These are phyloP conservation scores for Syritta pipiens DNA, from an alignment of 2,888 invertebrate genomes.

Conservation along the genomic window DNA sequence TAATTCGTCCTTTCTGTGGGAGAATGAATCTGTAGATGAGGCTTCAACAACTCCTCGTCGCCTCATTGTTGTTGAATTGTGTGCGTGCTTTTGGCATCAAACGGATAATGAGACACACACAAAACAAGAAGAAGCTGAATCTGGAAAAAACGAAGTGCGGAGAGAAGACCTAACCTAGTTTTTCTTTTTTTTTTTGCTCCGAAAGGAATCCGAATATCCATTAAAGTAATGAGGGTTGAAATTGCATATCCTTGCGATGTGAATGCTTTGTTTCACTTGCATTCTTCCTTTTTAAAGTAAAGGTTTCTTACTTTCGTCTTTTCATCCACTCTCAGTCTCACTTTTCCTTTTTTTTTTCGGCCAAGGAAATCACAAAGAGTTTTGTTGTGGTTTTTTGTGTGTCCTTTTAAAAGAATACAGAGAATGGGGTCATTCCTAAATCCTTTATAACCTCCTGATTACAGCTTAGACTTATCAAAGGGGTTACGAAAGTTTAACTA, in stretches of 20 bases:
- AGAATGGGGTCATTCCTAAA: neutral
- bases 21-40: neutral
- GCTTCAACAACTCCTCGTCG: neutral
- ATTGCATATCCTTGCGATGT: conserved; percentile 46
- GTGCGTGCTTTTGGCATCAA: conserved; percentile 59
- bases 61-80: conserved; percentile 30
- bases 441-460: neutral
- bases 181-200: too few relatives aligned
- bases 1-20: neutral
- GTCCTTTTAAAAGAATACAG: too few relatives aligned
- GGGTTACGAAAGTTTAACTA: neutral
- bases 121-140: neutral
- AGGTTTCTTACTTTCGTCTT: neutral
- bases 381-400: neutral
- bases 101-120: conserved; percentile 43
- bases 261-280: conserved; percentile 48
- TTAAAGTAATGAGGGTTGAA: conserved; percentile 62
- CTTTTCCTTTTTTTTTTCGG: neutral
- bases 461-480: neutral
- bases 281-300: conserved; percentile 28
- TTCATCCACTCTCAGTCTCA: neutral
- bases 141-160: neutral
- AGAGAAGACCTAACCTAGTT: conserved; percentile 42
- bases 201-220: conserved; percentile 57
- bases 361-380: too few relatives aligned